Evolutionary conservation across 2,113 vertebrate species (phyloP), one percentile per base, ranked within the genome.

Genomic region (Ochotona princeps): DNA sequence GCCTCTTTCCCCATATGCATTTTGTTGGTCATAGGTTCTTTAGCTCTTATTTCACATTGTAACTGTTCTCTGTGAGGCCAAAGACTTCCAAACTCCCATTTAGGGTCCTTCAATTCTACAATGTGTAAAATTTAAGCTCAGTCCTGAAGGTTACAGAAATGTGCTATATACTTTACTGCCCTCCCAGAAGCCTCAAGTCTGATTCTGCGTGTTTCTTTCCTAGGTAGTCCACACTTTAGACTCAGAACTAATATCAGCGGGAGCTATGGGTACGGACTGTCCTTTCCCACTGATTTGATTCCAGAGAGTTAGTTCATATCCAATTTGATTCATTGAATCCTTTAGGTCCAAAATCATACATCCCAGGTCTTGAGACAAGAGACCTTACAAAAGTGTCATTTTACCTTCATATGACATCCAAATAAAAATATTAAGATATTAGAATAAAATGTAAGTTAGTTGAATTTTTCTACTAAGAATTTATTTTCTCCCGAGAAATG

Each of bases 371-470:
- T 25, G 23, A 90, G 65, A 7, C 20, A 65, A 5, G 6, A 65
- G 82, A 66, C 5, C 35, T 8, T 69, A 54, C 13, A 65, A 35
- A 70, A 51, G 17, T 12, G 20, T 30, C 13, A 70, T 28, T 81
- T 61, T 18, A 69, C 44, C 11, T 7, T 69, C 20, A 65, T 0
- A 17, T 35, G 20, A 15, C 3, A 89, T 54, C 76, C 66, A 89
- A 87, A 79, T 65, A n/a, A 91, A 91, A 94, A 51, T 73, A 79
- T 38, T 87, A 63, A 74, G 66, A 14, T 8, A 17, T 75, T 57
- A 78, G 15, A 61, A 80, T 74, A 87, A 79, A 83, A 17, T 63
- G 11, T 30, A 18, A 28, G 7, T 60, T 65, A 23, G 17, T 49
- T 66, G 70, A 51, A 87, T 60, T 13, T 67, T 1, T 91, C 49